Conservation (phyloP, 2,113 vertebrate species). For the Carassius auratus region DNA sequence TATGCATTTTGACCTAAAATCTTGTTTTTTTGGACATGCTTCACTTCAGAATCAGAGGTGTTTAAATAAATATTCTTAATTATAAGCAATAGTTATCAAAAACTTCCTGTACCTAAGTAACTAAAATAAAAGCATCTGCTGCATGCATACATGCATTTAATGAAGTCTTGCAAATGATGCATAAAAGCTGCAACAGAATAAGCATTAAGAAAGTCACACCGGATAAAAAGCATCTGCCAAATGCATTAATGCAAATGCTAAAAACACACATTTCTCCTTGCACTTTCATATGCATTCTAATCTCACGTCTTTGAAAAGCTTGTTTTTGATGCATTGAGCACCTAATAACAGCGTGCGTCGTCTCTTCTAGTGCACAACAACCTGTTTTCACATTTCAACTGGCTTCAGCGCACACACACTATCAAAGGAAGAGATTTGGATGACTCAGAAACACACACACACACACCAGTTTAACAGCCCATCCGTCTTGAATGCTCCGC, state of each 20-base stretch:
- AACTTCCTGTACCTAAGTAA: no score
- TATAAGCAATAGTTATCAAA: no score
- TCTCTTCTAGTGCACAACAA: background rate
- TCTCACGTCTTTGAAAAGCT: background rate
- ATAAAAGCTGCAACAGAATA: background rate
- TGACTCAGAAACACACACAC: background rate
- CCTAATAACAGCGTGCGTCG: background rate
- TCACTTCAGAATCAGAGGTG: no score
- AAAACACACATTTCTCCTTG: background rate
- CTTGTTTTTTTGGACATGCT: no score
- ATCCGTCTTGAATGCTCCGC: conserved; percentile 40
- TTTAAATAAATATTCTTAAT: no score
- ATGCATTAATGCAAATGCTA: no score
- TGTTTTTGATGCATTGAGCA: background rate
- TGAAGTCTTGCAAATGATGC: background rate
- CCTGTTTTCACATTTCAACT: background rate
- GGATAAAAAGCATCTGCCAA: background rate
- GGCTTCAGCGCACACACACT: background rate
- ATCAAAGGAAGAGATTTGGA: background rate
- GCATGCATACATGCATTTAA: background rate
- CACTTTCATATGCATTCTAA: background rate
- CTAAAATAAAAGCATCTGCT: no score
- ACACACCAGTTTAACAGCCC: conserved; percentile 52
- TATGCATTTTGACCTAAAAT: no score
- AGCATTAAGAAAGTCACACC: background rate